A percentile compares a stretch with the other conserved stretches of the same genome.
These are phyloP conservation scores for Phania funesta DNA, from an alignment of 2,888 invertebrate genomes.

Conservation along the genomic window DNA sequence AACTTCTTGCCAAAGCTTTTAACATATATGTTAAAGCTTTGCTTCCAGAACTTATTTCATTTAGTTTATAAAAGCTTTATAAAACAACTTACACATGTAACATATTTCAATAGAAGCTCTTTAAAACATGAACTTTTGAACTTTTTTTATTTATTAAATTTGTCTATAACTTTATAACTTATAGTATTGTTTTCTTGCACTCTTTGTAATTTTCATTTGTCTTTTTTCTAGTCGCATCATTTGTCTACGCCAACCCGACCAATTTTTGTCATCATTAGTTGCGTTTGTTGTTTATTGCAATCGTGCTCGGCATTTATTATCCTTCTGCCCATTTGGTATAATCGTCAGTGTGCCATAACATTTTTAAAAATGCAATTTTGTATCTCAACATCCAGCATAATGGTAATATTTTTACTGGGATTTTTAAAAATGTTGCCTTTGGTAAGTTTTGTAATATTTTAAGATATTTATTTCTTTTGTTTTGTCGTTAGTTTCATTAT, in stretches of 20 bases:
- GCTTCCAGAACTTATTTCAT: too few species aligned
- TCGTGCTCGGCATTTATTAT: conserved; percentile 79
- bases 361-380: conserved; percentile 87
- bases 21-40: too few species aligned
- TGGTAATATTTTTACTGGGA: conserved; percentile 83
- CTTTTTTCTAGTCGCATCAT: conserved; percentile 50
- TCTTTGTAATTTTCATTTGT: background rate
- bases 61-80: too few species aligned
- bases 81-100: too few species aligned
- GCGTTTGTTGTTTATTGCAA: conserved; percentile 80
- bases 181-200: conserved; percentile 5
- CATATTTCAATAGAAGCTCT: too few species aligned
- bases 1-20: too few species aligned
- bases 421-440: conserved; percentile 81
- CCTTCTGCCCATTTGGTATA: conserved; percentile 79
- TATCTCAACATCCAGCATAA: conserved; percentile 86
- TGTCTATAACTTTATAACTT: background rate
- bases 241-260: conserved; percentile 73
- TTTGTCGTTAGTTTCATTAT: background rate
- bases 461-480: conserved; percentile 71
- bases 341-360: conserved; percentile 82
- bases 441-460: conserved; percentile 78
- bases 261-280: conserved; percentile 79
- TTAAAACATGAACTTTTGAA: too few species aligned
- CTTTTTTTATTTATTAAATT: conserved; percentile 1